These are phyloP conservation scores for Escarpia spicata DNA, from an alignment of 2,888 invertebrate species.

Conservation along the genomic window DNA sequence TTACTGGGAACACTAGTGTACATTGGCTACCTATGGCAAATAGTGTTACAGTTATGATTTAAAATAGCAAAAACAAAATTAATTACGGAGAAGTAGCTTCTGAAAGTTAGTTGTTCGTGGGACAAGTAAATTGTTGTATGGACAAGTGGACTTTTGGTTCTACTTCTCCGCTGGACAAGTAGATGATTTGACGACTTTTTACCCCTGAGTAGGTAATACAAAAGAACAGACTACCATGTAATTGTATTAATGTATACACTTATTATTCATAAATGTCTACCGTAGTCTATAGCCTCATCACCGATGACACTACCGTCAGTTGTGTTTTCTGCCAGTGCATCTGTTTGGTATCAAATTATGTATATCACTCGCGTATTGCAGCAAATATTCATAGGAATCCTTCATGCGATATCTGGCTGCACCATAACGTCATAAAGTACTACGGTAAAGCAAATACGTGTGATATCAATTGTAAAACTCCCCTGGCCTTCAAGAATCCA, in stretches of 20 bases:
- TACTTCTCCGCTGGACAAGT: too few relatives aligned
- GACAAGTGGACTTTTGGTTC: too few relatives aligned
- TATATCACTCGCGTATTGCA: not conserved
- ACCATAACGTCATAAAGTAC: not conserved
- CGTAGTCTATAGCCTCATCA: not conserved
- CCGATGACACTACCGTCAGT: not conserved
- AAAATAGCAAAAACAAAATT: too few relatives aligned
- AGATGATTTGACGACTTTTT: too few relatives aligned
- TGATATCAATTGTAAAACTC: not conserved
- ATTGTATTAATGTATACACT: not conserved
- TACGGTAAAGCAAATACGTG: not conserved
- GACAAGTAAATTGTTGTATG: too few relatives aligned
- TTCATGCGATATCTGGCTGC: not conserved
- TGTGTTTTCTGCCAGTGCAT: not conserved
- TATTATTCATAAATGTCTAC: not conserved
- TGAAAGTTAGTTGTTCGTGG: too few relatives aligned
- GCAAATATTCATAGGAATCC: conserved; percentile 1
- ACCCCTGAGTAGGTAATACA: too few relatives aligned
- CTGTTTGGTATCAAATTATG: not conserved
- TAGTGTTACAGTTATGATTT: too few relatives aligned
- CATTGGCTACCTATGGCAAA: too few relatives aligned
- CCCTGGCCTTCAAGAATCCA: not conserved
- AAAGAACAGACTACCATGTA: too few relatives aligned
- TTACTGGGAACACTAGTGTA: too few relatives aligned
- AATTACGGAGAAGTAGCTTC: too few relatives aligned